phyloP scores from a whole-genome alignment of 2,888 invertebrate genomes.

The Leptinotarsa peninsularis region DNA sequence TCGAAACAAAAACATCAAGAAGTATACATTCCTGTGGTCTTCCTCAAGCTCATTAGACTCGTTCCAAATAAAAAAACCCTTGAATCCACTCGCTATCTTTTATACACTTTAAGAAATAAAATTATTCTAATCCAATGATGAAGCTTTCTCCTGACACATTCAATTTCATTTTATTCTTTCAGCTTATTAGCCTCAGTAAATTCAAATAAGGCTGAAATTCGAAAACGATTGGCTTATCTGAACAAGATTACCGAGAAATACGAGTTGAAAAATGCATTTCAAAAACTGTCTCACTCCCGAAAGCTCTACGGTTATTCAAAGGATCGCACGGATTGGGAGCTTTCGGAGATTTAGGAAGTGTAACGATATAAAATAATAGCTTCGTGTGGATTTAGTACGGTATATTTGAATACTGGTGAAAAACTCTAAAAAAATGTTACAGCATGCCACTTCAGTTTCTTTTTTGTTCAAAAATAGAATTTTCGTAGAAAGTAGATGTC shows the following conservation, averaged over 20 bases:
- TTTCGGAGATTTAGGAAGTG: conserved; percentile 14
- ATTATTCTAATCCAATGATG: conserved; percentile 27
- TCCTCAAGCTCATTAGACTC: background rate
- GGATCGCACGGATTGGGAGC: background rate
- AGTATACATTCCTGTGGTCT: no score
- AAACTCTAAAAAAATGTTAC: background rate
- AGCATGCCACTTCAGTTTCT: no score
- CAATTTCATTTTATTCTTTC: conserved; percentile 37
- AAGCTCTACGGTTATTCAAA: conserved; percentile 11
- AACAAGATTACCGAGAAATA: background rate
- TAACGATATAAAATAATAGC: conserved; percentile 15
- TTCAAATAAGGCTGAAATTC: conserved; percentile 32
- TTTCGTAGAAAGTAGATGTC: no score
- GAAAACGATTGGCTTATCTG: conserved; percentile 25
- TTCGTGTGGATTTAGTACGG: background rate
- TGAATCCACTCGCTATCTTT: background rate
- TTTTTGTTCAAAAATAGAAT: no score
- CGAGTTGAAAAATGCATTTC: conserved; percentile 13
- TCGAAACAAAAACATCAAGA: no score
- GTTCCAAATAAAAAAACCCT: background rate
- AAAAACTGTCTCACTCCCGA: conserved; percentile 8
- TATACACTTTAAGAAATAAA: background rate
- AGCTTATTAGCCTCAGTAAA: conserved; percentile 37
- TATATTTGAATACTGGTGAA: background rate
- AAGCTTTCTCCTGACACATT: conserved; percentile 29